Evolutionary conservation across 2,888 invertebrate species (phyloP), one percentile per base, ranked within the genome.

Genomic region (Dusona sp.): DNA sequence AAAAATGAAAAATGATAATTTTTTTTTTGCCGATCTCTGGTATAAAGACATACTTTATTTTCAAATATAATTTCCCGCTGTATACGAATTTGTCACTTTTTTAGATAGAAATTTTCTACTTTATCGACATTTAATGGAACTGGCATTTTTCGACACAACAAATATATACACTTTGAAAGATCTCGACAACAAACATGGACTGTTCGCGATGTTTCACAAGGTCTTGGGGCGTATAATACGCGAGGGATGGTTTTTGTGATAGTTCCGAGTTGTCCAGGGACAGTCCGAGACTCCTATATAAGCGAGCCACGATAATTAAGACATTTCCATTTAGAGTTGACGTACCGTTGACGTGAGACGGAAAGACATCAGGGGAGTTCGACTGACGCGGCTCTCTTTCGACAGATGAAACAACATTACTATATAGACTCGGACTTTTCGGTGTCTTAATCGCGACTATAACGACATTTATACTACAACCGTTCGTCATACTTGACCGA

Each of bases 271-370:
- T 68, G 57, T 48, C 57, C 25, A 79, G 88, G 42, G 29, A n/a
- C 48, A 48, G 16, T 29, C 25, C 13, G 13, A 25, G 29, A 13
- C 48, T n/a, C 65, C n/a, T 77, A 77, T 65, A 87, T 89, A 90
- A 89, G 91, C 92, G 92, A 91, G 91, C 91, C 89, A 89, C 88
- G 91, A 92, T 92, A 92, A 92, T 92, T 92, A 92, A 92, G 92
- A 92, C 92, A 92, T 92, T 92, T 92, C 92, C 92, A 92, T 92
- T 92, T 92, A 90, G 90, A 92, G 92, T 92, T 91, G 92, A 92
- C 91, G 86, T 91, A 87, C 83, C 36, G 88, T 74, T 90, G 91
- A 92, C 91, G 89, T 90, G 90, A 33, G 65, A 88, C 87, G 89
- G 87, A 57, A 90, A 88, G 87, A 79, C 80, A 70, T 72, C 67